Evolutionary conservation across 2,888 invertebrate species (phyloP).

Genomic region (Drosophila imparisetae): DNA sequence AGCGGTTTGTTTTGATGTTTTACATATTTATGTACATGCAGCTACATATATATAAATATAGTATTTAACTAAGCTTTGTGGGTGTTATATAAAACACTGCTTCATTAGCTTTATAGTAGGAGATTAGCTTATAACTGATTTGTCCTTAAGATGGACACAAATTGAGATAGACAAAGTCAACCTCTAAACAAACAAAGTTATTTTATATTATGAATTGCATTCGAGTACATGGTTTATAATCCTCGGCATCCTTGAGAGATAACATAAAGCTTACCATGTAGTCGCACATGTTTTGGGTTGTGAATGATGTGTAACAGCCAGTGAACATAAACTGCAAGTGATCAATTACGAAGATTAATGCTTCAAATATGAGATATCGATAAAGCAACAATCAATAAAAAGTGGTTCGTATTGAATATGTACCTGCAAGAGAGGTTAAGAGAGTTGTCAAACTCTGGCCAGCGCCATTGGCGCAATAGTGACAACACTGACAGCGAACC

Average conservation of each 20-base stretch:
- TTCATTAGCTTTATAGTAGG: not conserved
- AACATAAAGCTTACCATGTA: not conserved
- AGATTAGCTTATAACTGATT: not conserved
- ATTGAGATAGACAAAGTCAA: not conserved
- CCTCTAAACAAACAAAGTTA: not conserved
- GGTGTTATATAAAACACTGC: not conserved
- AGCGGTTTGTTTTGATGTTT: conserved; percentile 52
- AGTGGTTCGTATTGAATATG: not conserved
- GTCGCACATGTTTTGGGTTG: not conserved
- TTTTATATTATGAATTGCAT: not conserved
- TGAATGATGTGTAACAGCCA: not conserved
- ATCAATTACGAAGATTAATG: conserved; percentile 3
- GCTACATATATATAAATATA: not conserved
- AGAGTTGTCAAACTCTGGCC: conserved; percentile 55
- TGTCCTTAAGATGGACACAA: not conserved
- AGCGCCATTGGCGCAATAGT: conserved; percentile 43
- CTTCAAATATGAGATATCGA: conserved; percentile 12
- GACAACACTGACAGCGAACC: conserved; percentile 52
- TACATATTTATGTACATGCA: conserved; percentile 18
- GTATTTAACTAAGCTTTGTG: conserved; percentile 5
- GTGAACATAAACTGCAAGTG: not conserved
- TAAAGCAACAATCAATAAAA: conserved; percentile 13
- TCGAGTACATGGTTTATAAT: not conserved
- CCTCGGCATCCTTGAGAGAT: not conserved
- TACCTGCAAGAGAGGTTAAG: conserved; percentile 31